Conservation (phyloP, 2,888 invertebrate genomes). For the Callosobruchus maculatus region DNA sequence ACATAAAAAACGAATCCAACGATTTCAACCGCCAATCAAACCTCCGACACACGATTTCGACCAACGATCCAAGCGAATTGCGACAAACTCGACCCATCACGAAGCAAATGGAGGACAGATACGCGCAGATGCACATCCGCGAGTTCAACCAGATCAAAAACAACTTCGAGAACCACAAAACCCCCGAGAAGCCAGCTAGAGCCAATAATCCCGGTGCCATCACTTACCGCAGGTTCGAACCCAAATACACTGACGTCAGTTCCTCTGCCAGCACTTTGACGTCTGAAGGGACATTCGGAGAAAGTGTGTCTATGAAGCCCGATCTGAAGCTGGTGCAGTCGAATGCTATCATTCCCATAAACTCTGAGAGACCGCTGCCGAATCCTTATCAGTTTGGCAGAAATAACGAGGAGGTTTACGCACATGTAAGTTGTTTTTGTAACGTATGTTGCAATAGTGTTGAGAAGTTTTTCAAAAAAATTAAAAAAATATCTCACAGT, state of each 20-base stretch:
- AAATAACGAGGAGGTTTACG: neutral
- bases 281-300: slow-evolving; percentile 31
- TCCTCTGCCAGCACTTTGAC: slow-evolving; percentile 45
- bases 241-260: slow-evolving; percentile 43
- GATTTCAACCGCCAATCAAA: slow-evolving; percentile 34
- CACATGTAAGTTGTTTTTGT: neutral
- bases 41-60: slow-evolving; percentile 33
- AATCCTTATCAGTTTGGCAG: slow-evolving; percentile 39
- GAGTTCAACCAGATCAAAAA: slow-evolving; percentile 37
- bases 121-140: slow-evolving; percentile 39
- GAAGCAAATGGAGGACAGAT: slow-evolving; percentile 25
- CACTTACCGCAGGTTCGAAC: slow-evolving; percentile 29
- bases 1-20: slow-evolving; percentile 43
- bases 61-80: slow-evolving; percentile 14
- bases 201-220: slow-evolving; percentile 25
- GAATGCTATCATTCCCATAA: slow-evolving; percentile 45
- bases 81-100: neutral
- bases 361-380: slow-evolving; percentile 43
- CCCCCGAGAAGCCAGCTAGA: slow-evolving; percentile 12
- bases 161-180: slow-evolving; percentile 33
- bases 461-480: too few relatives aligned
- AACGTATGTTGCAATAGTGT: too few relatives aligned
- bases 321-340: slow-evolving; percentile 41
- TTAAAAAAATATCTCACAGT: too few relatives aligned
- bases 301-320: slow-evolving; percentile 17